Base-by-base conservation (phyloP, 2,113 vertebrate genomes). In the Piprites chloris region DNA sequence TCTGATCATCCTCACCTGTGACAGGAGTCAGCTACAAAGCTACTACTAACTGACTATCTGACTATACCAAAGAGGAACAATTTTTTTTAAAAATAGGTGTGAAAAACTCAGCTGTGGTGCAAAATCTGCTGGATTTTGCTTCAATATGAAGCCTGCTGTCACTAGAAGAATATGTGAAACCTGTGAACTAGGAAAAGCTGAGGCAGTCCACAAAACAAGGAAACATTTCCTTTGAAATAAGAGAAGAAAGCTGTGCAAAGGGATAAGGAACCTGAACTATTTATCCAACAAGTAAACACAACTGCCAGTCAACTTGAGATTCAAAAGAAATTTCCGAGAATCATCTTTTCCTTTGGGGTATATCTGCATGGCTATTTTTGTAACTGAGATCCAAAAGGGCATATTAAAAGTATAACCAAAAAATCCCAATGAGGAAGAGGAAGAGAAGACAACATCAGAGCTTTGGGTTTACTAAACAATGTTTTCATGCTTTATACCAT, bases 361-460 rank as follows among this genome's bases (percentile, higher is more conserved):
- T 88, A 86, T 80, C 87, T 92, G 79, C 11, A 37, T 47, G 67
- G 90, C 61, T 96, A 94, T 95, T 97, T 96, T 93, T 90, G 85
- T 39, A 85, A 90, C 55, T 15, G 56, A 90, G 79, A 74, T 91
- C 95, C 1, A 0, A 67, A 90, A 96, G 63, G 44, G 68, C 72
- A 77, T 17, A 80, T 78, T 55, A 90, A 68, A 83, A 95, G 41
- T 32, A 80, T 83, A 76, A 94, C 35, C 13, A 88, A 85, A 91
- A 94, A 85, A 83, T 63, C 55, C 59, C 9, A 4, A 28, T 0
- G 19, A 90, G 59, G 84, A 95, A 92, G 68, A 89, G 66, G 28
- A 85, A 86, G 24, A 62, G 18, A 90, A 58, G 37, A 82, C 3
- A 5, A 90, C 24, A 83, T 11, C n/a, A 82, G 53, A 88, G 35